Evolutionary conservation across 2,888 invertebrate genomes (phyloP), one percentile per base, ranked within the genome.

Genomic region (Agrochola lota): DNA sequence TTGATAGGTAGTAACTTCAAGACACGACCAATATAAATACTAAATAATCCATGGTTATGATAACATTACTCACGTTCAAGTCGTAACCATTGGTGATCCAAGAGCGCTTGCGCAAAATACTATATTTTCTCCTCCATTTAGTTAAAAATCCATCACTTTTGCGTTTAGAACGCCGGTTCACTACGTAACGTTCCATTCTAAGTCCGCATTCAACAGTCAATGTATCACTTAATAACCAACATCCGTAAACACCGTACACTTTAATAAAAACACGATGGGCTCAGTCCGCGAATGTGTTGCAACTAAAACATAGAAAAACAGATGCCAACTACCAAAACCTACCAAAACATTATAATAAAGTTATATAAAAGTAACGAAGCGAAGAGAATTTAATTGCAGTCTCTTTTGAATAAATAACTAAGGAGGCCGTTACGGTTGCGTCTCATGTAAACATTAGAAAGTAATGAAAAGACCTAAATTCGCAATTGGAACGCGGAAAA

Each of bases 51-150:
- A 77, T 74, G 57, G 30, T 43, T 59, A 70, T 60, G 6, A 60
- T 64, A 73, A 76, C 62, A 63, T 64, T 85, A 95, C 96, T 95
- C 85, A 96, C 96, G 83, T 95, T 94, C 80, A 96, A 92, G 90
- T 96, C 95, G 84, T 95, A 96, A 91, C 95, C 94, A 85, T 92
- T 95, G 59, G 93, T 94, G 59, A 95, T 89, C 96, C 96, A 96
- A 35, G 93, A 92, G 23, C 93, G 92, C 77, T 90, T 95, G 60
- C 89, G 92, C 83, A 96, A 90, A 74, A 94, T 90, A 74, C 93
- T 92, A 63, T 94, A 96, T 89, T 95, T 96, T 86, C 90, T 94
- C 70, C 93, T 91, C 96, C 96, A 96, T 88, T 91, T 93, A 0
- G 93, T 90, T 60, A 96, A 89, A 62, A 96, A 90, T 89, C 96